A percentile compares a stretch with the other conserved stretches of the same genome.
These are phyloP conservation scores for Samia ricini DNA, from an alignment of 1,140 invertebrate species.

Conservation along the genomic window DNA sequence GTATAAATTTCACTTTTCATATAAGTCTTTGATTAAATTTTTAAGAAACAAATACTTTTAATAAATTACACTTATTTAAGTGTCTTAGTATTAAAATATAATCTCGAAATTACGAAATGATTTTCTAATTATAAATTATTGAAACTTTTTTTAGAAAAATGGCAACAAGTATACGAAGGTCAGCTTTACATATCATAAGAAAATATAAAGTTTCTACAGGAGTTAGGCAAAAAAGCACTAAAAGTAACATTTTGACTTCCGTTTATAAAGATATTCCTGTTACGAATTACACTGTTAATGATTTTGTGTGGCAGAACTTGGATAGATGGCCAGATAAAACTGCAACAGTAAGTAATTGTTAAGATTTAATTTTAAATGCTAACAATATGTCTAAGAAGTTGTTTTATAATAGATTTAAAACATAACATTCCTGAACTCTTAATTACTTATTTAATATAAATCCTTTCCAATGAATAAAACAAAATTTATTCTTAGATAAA, in stretches of 20 bases:
- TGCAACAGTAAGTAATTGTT: slow-evolving; percentile 46
- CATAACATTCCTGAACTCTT: no score
- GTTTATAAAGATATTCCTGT: slow-evolving; percentile 41
- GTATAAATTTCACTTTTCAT: no score
- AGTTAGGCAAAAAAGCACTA: slow-evolving; percentile 25
- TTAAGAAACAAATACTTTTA: no score
- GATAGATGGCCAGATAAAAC: slow-evolving; percentile 69
- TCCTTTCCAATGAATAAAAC: no score
- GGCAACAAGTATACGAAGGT: slow-evolving; percentile 18
- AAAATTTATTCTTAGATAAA: no score
- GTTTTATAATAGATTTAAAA: no score
- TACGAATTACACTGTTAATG: slow-evolving; percentile 56
- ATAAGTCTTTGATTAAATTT: no score
- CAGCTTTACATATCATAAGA: slow-evolving; percentile 24
- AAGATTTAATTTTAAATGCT: slow-evolving; percentile 10
- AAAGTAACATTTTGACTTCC: slow-evolving; percentile 52
- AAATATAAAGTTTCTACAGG: slow-evolving; percentile 14
- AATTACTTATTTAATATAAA: no score
- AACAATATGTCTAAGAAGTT: no score
- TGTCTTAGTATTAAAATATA: no score
- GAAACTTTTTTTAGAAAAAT: slow-evolving; percentile 7
- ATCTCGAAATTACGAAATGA: not conserved
- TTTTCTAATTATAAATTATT: not conserved
- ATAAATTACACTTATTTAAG: no score
- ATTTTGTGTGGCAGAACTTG: slow-evolving; percentile 64